Base-by-base conservation (phyloP, 2,888 invertebrate species). In the Aporophyla nigra region DNA sequence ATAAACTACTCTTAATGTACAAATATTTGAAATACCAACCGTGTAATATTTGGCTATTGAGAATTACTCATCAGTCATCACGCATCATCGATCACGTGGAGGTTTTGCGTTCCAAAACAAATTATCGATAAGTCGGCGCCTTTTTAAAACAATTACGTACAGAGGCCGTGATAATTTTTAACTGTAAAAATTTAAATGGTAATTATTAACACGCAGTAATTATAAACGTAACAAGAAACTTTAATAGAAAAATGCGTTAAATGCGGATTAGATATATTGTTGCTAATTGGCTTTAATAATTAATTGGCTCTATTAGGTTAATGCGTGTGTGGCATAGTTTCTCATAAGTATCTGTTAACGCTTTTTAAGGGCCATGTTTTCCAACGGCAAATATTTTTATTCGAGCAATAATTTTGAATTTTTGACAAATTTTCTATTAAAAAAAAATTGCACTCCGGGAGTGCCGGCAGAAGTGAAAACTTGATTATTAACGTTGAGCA, bases 31-130 rank as follows among this genome's bases (percentile, higher is more conserved):
- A 43, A 68, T 46, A 62, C 12, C 9, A 51, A 40, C 14, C 33
- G 16, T 67, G 27, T 66, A 58, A 67, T 62, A 49, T 82, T 81
- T 70, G 61, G 12, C 54, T n/a, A 14, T 49, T 33, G 33, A 43
- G 10, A 82, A 69, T 53, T 27, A 33, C 24, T 72, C 58, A 7
- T 12, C 40, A 40, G 40, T 40, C 40, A 40, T 40, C 40, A 40
- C 40, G 21, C 53, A 67, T 72, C 49, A 54, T 73, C 7, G 33
- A 65, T 56, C n/a, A 67, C 7, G 83, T 81, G 65, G 84, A 87
- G 87, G 88, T 87, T 86, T 88, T 78, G 87, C 66, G 87, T 83
- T 71, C 62, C 87, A 61, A 87, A 51, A 19, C 21, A 56, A 46
- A 58, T 68, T 71, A 58, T 61, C 61, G 43, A 49, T 66, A 78